Evolutionary conservation across 2,888 invertebrate species (phyloP).

Genomic region (Linnaemya tessellans): DNA sequence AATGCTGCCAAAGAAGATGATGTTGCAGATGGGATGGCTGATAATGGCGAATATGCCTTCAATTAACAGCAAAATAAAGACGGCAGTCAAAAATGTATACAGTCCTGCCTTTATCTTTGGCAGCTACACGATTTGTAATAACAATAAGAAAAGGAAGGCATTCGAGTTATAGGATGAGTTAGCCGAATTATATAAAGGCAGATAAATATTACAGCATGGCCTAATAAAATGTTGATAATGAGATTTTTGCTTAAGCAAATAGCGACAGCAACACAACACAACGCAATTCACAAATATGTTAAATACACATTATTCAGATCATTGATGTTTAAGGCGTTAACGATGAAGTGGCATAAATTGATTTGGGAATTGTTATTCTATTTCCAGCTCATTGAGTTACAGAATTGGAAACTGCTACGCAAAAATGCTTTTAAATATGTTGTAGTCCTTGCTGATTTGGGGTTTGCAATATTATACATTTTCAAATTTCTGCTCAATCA

Average conservation of each 20-base stretch:
- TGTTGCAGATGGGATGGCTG: constrained; percentile 1
- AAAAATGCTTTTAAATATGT: background rate
- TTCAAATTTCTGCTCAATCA: background rate
- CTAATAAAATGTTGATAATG: background rate
- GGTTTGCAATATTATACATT: background rate
- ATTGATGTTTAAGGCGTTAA: constrained; percentile 29
- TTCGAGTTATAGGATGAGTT: background rate
- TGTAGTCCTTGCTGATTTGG: background rate
- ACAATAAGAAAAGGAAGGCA: background rate
- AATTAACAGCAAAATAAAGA: constrained; percentile 32
- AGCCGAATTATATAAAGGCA: background rate
- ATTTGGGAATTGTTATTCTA: background rate
- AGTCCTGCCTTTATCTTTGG: background rate
- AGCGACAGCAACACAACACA: background rate
- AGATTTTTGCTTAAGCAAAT: constrained; percentile 3
- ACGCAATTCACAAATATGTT: background rate
- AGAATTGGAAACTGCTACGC: background rate
- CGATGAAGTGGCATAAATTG: constrained; percentile 19
- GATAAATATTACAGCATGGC: constrained; percentile 27
- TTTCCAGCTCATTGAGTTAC: background rate
- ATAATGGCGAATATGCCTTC: constrained; percentile 16
- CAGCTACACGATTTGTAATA: background rate
- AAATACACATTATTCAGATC: background rate
- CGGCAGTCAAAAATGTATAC: background rate
- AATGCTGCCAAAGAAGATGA: background rate